phyloP scores from a whole-genome alignment of 2,113 vertebrate species.

The Sterrhoptilus dennistouni region DNA sequence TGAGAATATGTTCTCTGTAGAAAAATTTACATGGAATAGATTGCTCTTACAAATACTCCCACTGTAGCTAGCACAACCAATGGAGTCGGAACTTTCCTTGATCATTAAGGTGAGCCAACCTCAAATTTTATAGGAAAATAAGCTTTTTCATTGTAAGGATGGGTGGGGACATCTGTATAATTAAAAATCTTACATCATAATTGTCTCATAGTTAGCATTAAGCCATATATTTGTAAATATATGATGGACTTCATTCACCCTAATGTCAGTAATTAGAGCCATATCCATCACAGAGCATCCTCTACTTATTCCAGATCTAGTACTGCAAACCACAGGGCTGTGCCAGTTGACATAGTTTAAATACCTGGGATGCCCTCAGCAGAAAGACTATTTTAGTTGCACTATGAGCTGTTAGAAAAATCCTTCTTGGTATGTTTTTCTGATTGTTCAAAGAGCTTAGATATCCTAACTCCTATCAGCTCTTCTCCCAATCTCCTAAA shows the following conservation, averaged over 20 bases:
- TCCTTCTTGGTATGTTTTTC: background rate
- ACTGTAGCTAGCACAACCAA: background rate
- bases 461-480: background rate
- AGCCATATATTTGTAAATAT: background rate
- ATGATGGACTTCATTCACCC: background rate
- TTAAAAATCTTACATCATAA: background rate
- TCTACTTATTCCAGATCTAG: background rate
- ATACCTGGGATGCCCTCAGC: background rate
- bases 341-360: background rate
- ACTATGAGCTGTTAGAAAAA: background rate
- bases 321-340: background rate
- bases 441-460: background rate
- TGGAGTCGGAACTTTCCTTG: background rate
- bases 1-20: background rate
- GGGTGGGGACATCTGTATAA: background rate
- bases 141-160: background rate
- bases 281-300: background rate
- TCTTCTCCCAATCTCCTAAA: conserved; percentile 12
- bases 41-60: background rate
- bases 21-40: background rate
- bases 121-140: background rate
- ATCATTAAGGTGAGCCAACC: background rate
- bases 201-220: background rate
- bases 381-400: background rate
- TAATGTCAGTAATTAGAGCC: background rate